Conservation (phyloP, 2,888 invertebrate genomes). For the Erynnis tages region DNA sequence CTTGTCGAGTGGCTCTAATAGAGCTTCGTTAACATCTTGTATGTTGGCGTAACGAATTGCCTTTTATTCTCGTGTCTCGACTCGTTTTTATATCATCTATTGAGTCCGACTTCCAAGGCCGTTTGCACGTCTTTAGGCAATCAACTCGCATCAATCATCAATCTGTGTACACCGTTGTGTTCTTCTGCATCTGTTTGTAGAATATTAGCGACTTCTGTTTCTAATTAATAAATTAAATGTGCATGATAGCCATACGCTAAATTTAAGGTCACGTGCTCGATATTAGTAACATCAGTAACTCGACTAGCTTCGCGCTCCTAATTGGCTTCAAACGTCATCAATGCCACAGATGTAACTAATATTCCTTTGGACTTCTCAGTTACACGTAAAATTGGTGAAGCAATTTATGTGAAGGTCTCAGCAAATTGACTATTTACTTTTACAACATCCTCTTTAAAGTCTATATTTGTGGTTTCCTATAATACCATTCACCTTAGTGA, state of each 20-base stretch:
- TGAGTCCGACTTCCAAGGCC: slow-evolving; percentile 22
- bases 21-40: slow-evolving; percentile 22
- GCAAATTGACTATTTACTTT: neutral
- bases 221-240: slow-evolving; percentile 5
- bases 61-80: slow-evolving; percentile 10
- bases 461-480: neutral
- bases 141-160: slow-evolving; percentile 24
- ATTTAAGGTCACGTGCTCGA: slow-evolving; percentile 19
- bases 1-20: slow-evolving; percentile 16
- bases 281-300: slow-evolving; percentile 20
- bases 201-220: slow-evolving; percentile 25
- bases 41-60: slow-evolving; percentile 12
- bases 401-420: neutral
- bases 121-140: slow-evolving; percentile 19
- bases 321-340: slow-evolving; percentile 27
- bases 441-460: too few relatives aligned
- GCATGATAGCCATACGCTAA: slow-evolving; percentile 30
- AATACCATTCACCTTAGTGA: neutral
- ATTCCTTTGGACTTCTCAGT: slow-evolving; percentile 19
- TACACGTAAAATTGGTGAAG: slow-evolving; percentile 13
- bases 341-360: slow-evolving; percentile 28
- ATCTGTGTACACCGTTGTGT: slow-evolving; percentile 17
- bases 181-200: slow-evolving; percentile 21
- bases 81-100: slow-evolving; percentile 20
- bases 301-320: slow-evolving; percentile 16